Percentiles rank a stretch among this genome's conserved stretches.
phyloP scores from a whole-genome alignment of 2,888 invertebrate species.

The Pandemis heparana region DNA sequence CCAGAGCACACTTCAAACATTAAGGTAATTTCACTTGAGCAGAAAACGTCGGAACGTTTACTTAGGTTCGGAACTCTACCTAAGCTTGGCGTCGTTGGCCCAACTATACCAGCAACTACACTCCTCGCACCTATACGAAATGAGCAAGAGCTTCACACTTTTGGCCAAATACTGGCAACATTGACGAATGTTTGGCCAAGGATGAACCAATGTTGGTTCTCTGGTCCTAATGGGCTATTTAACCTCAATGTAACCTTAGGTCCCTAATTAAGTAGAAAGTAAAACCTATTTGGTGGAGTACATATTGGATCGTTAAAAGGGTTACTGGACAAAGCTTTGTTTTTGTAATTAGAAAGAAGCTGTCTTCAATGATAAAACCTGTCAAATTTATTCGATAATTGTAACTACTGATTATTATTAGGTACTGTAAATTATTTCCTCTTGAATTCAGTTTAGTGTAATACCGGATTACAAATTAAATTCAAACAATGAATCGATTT shows the following conservation, averaged over 20 bases:
- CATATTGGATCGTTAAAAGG: constrained; percentile 8
- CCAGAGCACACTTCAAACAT: constrained; percentile 20
- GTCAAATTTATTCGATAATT: no score
- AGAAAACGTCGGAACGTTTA: constrained; percentile 16
- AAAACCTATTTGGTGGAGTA: constrained; percentile 7
- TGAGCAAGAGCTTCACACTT: not conserved
- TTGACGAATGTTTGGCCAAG: constrained; percentile 9
- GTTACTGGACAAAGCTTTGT: not conserved
- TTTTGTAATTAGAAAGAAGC: not conserved
- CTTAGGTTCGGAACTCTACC: constrained; percentile 19
- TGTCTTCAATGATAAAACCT: no score
- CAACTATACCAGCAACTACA: not conserved
- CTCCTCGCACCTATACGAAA: not conserved
- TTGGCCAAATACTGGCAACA: constrained; percentile 5
- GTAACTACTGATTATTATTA: no score
- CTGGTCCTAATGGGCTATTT: constrained; percentile 21
- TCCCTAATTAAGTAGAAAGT: constrained; percentile 21
- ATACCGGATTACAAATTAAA: no score
- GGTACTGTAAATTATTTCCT: no score
- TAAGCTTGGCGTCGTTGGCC: constrained; percentile 14
- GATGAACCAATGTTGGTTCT: constrained; percentile 7
- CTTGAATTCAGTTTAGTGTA: no score
- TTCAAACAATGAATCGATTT: no score
- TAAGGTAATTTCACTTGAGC: constrained; percentile 23
- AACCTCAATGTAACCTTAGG: constrained; percentile 22